phyloP scores from a whole-genome alignment of 2,113 vertebrate genomes.

The Dasyprocta punctata region DNA sequence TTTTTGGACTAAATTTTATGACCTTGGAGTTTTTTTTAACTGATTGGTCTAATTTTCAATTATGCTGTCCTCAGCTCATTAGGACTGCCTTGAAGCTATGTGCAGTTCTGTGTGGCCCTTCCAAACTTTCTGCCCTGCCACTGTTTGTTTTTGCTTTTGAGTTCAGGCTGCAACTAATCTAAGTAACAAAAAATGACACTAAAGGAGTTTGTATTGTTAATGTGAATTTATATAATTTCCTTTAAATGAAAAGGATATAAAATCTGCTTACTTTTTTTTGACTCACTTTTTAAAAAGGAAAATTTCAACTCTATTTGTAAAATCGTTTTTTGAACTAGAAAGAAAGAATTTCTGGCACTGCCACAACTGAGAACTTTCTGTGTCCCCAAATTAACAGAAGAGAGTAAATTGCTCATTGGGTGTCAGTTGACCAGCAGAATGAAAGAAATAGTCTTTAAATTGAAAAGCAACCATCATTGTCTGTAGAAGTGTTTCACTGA shows the following conservation, averaged over 20 bases:
- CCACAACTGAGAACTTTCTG: not conserved
- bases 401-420: not conserved
- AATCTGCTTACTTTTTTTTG: not conserved
- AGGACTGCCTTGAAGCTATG: not conserved
- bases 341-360: conserved; percentile 19
- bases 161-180: not conserved
- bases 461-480: not conserved
- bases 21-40: not conserved
- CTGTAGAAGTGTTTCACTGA: conserved; percentile 12
- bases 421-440: not conserved
- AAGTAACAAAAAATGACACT: not conserved
- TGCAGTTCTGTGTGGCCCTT: not conserved
- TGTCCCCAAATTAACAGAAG: conserved; percentile 41
- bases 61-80: not conserved
- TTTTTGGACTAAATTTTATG: conserved; percentile 16
- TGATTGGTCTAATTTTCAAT: not conserved
- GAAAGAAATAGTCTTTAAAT: not conserved
- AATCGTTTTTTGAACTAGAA: not conserved
- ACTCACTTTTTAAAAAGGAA: conserved; percentile 19
- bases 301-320: not conserved
- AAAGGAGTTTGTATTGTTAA: not conserved
- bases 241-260: conserved; percentile 37
- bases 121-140: not conserved
- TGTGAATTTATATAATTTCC: not conserved
- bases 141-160: not conserved